A percentile compares a stretch with the other conserved stretches of the same genome.
Conservation (phyloP, 2,113 vertebrate genomes). For the Dicrurus megarhynchus region DNA sequence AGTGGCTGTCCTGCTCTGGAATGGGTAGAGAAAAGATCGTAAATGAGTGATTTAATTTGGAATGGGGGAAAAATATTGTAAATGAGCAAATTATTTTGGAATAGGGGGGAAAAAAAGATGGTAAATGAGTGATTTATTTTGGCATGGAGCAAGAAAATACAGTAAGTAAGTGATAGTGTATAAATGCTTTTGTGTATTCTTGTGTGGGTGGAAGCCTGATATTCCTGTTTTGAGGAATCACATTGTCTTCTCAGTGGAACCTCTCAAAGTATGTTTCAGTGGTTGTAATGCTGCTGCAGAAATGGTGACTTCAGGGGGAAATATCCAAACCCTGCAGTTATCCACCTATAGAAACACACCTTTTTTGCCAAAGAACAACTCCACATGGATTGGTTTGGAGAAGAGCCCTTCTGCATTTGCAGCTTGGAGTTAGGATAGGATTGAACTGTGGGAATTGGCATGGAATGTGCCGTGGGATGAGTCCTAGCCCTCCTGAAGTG, state of each 20-base stretch:
- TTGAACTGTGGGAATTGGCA: neutral
- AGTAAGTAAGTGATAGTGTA: neutral
- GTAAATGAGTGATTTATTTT: neutral
- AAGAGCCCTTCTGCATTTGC: neutral
- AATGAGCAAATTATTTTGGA: neutral
- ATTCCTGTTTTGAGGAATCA: neutral
- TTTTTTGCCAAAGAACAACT: neutral
- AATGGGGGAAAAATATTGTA: neutral
- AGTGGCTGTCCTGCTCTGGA: neutral
- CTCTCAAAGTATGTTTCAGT: neutral
- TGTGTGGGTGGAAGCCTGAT: neutral
- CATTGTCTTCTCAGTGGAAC: neutral
- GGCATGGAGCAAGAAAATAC: neutral
- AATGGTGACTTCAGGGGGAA: neutral
- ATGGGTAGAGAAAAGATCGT: neutral
- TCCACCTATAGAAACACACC: neutral
- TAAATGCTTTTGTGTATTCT: neutral
- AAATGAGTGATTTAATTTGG: neutral
- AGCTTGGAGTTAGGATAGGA: fast-evolving
- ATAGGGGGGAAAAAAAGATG: neutral
- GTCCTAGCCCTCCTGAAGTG: neutral
- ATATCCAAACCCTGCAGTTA: neutral
- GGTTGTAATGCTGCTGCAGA: neutral
- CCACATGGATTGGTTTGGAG: neutral
- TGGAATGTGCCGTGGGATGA: neutral